Base-by-base conservation (phyloP, 2,797 vertebrate genomes). In the Orientallactaga sibirica region DNA sequence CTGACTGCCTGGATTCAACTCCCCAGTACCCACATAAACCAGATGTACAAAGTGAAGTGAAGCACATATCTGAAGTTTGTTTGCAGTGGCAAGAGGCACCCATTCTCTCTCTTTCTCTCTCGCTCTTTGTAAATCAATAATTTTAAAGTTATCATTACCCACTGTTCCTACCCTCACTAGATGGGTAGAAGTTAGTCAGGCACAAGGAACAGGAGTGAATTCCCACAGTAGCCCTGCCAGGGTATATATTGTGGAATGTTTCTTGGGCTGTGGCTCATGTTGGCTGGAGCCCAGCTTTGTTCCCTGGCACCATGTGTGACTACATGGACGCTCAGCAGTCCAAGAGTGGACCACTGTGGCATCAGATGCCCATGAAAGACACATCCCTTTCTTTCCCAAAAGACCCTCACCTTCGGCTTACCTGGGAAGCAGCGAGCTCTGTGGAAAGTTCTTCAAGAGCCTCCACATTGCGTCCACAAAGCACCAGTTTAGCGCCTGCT, bases 391-490 rank as follows among this genome's bases (percentile, higher is more conserved):
- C 48, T 86, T 41, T 25, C 66, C 25, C 33, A n/a, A 48, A 22
- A 41, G 84, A 80, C 43, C 11, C 29, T 78, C 0, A 0, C 33
- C 82, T 12, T 15, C 43, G 67, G 64, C 93, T 97, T 90, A 99
- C 98, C 2, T 98, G 98, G 70, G 96, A 70, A 0, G 95, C 92
- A 10, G 96, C 96, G 0, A 99, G 98, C 95, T 99, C 98, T 96
- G 97, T 97, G 37, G 98, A 97, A 73, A 99, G 96, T 48, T 98
- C 98, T 74, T 99, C 98, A 76, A 99, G 98, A 61, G 98, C 98
- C 94, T 97, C 95, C 0, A 96, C 93, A 86, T 99, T 98, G 12
- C 99, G 98, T 93, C 99, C 99, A 86, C 99, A 99, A 48, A 99
- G 98, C 86, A 99, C 99, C 88, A 99, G 97, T 74, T 97, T 98